Percentiles rank a stretch among this genome's conserved stretches.
Conservation (phyloP, 2,113 vertebrate genomes). For the Engystomops pustulosus region DNA sequence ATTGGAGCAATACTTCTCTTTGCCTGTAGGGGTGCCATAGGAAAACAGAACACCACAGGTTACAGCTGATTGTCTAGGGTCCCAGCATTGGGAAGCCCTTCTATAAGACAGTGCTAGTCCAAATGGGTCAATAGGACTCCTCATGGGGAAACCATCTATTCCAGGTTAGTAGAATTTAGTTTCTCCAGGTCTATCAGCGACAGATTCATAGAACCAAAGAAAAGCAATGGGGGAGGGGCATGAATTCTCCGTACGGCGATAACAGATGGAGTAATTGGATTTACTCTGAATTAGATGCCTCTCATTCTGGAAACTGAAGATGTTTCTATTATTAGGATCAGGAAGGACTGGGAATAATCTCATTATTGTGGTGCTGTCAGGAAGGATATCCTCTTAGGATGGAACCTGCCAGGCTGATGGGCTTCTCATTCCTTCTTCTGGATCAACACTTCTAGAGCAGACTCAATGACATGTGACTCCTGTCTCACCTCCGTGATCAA, state of each 20-base stretch:
- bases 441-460: neutral
- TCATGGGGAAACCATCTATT: neutral
- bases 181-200: neutral
- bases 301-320: neutral
- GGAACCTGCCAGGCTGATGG: neutral
- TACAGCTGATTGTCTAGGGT: too few relatives aligned
- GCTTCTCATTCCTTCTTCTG: neutral
- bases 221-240: neutral
- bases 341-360: neutral
- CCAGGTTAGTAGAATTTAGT: neutral
- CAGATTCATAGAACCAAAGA: neutral
- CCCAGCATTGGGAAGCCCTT: too few relatives aligned
- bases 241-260: neutral
- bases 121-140: neutral
- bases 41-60: too few relatives aligned
- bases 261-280: slow-evolving; percentile 14
- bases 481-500: neutral
- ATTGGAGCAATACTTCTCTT: too few relatives aligned
- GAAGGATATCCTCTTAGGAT: neutral
- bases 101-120: neutral
- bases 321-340: neutral
- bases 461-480: too few relatives aligned
- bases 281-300: slow-evolving; percentile 30
- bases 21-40: too few relatives aligned
- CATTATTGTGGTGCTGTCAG: slow-evolving; percentile 8